These are phyloP conservation scores for Chamaedrilus cognettii DNA, from an alignment of 2,888 invertebrate genomes.

Conservation along the genomic window DNA sequence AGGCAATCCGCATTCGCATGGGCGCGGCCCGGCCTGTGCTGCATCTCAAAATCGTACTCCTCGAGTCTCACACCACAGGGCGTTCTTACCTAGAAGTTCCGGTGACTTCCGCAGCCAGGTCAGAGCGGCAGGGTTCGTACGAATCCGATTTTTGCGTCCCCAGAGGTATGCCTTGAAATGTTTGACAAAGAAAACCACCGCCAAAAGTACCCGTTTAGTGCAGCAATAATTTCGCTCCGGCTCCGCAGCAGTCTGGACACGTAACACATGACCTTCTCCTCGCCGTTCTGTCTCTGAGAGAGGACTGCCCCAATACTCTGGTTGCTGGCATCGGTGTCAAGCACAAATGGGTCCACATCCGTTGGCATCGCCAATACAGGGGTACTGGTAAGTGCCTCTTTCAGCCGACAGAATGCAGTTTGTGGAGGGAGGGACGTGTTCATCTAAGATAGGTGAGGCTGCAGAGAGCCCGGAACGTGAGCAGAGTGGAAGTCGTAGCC, in stretches of 20 bases:
- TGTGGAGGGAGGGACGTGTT: too few relatives aligned
- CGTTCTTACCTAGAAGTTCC: conserved; percentile 23
- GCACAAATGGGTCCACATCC: not conserved
- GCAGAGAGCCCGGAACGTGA: too few relatives aligned
- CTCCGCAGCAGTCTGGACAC: conserved; percentile 20
- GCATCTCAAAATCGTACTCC: conserved; percentile 23
- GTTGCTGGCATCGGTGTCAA: not conserved
- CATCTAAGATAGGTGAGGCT: too few relatives aligned
- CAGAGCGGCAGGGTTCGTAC: conserved; percentile 37
- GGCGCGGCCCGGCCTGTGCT: conserved; percentile 27
- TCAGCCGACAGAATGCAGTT: too few relatives aligned
- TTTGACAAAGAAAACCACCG: conserved; percentile 30
- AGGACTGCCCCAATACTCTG: conserved; percentile 29
- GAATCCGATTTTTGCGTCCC: conserved; percentile 27
- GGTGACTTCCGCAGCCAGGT: conserved; percentile 30
- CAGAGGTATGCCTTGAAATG: conserved; percentile 37
- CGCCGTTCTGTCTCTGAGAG: conserved; percentile 29
- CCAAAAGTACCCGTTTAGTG: conserved; percentile 32
- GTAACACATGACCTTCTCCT: conserved; percentile 36
- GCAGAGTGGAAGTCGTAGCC: too few relatives aligned
- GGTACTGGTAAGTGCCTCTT: too few relatives aligned
- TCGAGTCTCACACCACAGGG: conserved; percentile 30
- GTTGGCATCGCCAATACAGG: not conserved
- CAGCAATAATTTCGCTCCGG: conserved; percentile 28
- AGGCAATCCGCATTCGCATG: conserved; percentile 36